Percentiles rank a stretch among this genome's conserved stretches.
phyloP scores from a whole-genome alignment of 2,113 vertebrate genomes.

The Paramisgurnus dabryanus region DNA sequence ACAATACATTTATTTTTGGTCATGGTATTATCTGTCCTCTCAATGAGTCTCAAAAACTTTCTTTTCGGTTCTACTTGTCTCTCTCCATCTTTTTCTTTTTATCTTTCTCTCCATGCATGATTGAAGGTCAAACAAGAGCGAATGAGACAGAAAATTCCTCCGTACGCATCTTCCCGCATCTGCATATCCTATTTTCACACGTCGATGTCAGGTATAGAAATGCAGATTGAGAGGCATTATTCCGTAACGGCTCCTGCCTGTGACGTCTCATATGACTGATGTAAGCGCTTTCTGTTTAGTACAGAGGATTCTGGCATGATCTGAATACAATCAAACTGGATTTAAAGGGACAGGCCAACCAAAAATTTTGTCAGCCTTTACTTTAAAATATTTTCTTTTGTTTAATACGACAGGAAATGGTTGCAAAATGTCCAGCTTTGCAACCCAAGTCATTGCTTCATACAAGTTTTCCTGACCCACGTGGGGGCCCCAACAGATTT shows the following conservation, averaged over 20 bases:
- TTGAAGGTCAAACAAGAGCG: slow-evolving; percentile 56
- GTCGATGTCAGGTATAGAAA: slow-evolving; percentile 38
- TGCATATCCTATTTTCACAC: slow-evolving; percentile 53
- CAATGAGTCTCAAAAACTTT: background rate
- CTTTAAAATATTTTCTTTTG: background rate
- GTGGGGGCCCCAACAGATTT: too few species aligned
- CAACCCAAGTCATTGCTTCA: too few species aligned
- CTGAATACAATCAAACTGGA: background rate
- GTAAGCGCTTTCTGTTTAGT: background rate
- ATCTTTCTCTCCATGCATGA: slow-evolving; percentile 19
- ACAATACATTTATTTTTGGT: too few species aligned
- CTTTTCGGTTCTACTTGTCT: background rate
- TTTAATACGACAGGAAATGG: too few species aligned
- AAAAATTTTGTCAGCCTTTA: background rate
- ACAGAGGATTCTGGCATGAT: background rate
- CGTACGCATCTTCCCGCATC: slow-evolving; percentile 42
- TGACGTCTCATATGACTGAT: background rate
- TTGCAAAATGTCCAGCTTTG: too few species aligned
- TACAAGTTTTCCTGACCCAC: too few species aligned
- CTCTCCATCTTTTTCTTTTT: slow-evolving; percentile 40
- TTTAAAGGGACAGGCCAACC: background rate
- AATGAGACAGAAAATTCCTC: slow-evolving; percentile 35
- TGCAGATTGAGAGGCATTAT: slow-evolving; percentile 14
- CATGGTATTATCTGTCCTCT: too few species aligned
- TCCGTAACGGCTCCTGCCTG: background rate